Conservation (phyloP, 2,888 invertebrate genomes). For the Parnassius orleans region DNA sequence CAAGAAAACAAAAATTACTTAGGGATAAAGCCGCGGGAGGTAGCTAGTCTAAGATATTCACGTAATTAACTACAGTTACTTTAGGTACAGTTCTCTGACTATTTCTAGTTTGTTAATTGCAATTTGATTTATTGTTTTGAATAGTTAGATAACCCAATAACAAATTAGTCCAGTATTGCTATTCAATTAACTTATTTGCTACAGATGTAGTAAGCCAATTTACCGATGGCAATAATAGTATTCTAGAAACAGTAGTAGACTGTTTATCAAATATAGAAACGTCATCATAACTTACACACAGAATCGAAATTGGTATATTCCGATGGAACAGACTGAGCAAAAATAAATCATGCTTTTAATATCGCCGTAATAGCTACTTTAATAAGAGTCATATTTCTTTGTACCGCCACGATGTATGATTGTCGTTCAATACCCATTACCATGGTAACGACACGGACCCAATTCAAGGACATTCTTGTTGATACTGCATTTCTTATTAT, state of each 20-base stretch:
- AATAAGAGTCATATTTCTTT: slow-evolving; percentile 34
- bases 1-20: no score
- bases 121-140: slow-evolving; percentile 11
- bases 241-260: slow-evolving; percentile 21
- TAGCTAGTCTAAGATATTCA: no score
- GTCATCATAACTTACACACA: slow-evolving; percentile 17
- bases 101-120: slow-evolving; percentile 13
- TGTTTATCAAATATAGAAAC: slow-evolving; percentile 24
- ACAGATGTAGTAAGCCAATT: slow-evolving; percentile 4
- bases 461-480: slow-evolving; percentile 35
- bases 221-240: slow-evolving; percentile 1
- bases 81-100: not conserved
- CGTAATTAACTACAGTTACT: no score
- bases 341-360: slow-evolving; percentile 2
- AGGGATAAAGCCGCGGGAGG: no score
- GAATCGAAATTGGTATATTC: slow-evolving; percentile 18
- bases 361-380: not conserved
- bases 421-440: slow-evolving; percentile 52
- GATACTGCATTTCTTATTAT: slow-evolving; percentile 26
- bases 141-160: slow-evolving; percentile 5
- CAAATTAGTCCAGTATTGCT: slow-evolving; percentile 5
- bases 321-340: slow-evolving; percentile 12
- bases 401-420: slow-evolving; percentile 38
- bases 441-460: slow-evolving; percentile 68
- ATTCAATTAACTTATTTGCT: slow-evolving; percentile 4